A percentile compares a stretch with the other conserved stretches of the same genome.
Evolutionary conservation across 2,797 vertebrate genomes (phyloP).

Genomic region (Selene dorsalis): DNA sequence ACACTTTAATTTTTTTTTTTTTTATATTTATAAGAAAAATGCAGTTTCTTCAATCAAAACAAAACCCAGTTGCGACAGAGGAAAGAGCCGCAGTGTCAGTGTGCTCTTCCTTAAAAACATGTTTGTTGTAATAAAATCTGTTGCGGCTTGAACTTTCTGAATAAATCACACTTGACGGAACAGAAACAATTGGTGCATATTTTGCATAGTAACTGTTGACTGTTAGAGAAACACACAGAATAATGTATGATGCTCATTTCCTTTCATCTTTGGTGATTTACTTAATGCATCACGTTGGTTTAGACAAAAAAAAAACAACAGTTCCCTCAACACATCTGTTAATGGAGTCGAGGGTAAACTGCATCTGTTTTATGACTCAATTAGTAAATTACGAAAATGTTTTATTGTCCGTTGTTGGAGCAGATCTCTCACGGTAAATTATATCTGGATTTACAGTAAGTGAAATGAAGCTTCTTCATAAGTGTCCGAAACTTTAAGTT

Average conservation of each 20-base stretch:
- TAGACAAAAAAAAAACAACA: neutral
- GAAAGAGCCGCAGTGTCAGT: neutral
- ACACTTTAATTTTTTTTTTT: slow-evolving; percentile 9
- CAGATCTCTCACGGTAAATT: neutral
- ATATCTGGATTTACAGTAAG: slow-evolving; percentile 10
- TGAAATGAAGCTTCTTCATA: slow-evolving; percentile 3
- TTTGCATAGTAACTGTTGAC: slow-evolving; percentile 26
- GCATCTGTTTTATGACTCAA: neutral
- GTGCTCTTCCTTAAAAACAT: slow-evolving; percentile 10
- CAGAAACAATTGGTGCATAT: slow-evolving; percentile 20
- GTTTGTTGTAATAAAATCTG: slow-evolving; percentile 16
- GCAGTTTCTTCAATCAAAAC: neutral
- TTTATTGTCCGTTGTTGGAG: slow-evolving; percentile 16
- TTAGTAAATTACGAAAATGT: neutral
- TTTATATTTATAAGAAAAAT: slow-evolving; percentile 11
- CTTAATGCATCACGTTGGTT: neutral
- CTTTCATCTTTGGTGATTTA: slow-evolving; percentile 12
- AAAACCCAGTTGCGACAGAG: slow-evolving; percentile 3
- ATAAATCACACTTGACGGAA: slow-evolving; percentile 15
- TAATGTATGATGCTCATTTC: neutral
- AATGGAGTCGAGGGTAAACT: slow-evolving; percentile 24
- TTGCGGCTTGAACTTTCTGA: slow-evolving; percentile 12
- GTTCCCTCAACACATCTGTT: slow-evolving; percentile 16
- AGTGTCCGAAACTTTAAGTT: neutral
- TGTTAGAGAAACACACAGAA: slow-evolving; percentile 11